Base-by-base conservation (phyloP, 2,888 invertebrate genomes). In the Zaprionus bogoriensis region DNA sequence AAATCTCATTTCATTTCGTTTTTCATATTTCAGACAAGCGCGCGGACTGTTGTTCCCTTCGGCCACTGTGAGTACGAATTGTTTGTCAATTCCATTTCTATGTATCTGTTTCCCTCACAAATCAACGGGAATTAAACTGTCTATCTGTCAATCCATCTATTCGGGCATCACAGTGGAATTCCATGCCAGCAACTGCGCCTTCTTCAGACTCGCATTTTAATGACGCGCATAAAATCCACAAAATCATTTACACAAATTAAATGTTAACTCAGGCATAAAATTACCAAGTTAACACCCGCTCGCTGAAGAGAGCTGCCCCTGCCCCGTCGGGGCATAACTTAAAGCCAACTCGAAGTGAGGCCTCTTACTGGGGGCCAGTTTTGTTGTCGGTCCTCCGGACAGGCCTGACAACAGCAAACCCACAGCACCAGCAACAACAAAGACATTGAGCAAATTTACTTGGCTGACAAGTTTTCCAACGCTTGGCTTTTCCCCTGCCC, bases 281-380 rank as follows among this genome's bases (percentile, higher is more conserved):
- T 88, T 87, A 89, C 85, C 87, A 87, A 85, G 78, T 88, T 88
- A 85, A 86, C 89, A 89, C 88, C 81, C 84, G 77, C 77, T 64
- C 66, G 59, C 48, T 60, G 39, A n/a, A n/a, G n/a, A n/a, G 41
- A 42, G 14, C 14, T 6, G 9, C 41, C 41, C 19, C 19, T 47
- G 48, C 50, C 52, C 4, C 28, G 60, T 60, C 53, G 58, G 67
- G 25, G 52, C 51, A 66, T 79, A 68, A 73, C 63, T 79, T 76
- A 79, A 63, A 39, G 67, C 20, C 68, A 54, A 54, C 53, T 55
- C 72, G 53, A 55, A 63, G 59, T 47, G 28, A 17, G 61, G 25
- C 54, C 23, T 10, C 58, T 61, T 44, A 58, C 45, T 36, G 54
- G 48, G 39, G 28, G 44, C 44, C 46, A 48, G 52, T 54, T 45